Percentiles rank a stretch among this genome's conserved stretches.
Conservation (phyloP, 1,140 invertebrate species). For the Neodiprion fabricii region DNA sequence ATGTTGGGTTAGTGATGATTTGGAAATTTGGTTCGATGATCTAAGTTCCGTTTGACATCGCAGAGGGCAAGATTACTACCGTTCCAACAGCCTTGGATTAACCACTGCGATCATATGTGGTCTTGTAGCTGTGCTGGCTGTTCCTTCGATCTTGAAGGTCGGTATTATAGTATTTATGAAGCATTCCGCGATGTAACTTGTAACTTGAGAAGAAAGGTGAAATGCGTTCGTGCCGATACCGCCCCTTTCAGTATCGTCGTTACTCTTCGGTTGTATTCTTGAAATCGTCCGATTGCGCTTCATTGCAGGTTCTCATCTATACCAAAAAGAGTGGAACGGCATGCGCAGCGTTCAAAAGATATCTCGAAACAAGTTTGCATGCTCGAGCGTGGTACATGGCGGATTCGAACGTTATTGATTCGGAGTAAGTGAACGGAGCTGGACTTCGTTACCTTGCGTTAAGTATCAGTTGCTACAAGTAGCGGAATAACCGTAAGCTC, state of each 20-base stretch:
- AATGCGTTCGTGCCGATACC: no score
- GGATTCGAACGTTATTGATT: conserved; percentile 62
- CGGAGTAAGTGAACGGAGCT: conserved; percentile 53
- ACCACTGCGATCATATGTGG: conserved; percentile 66
- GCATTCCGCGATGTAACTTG: no score
- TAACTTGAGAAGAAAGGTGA: no score
- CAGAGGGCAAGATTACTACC: conserved; percentile 71
- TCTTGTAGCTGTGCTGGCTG: conserved; percentile 67
- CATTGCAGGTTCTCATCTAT: conserved; percentile 63
- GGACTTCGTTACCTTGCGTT: neutral
- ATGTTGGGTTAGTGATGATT: neutral
- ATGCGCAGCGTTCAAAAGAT: conserved; percentile 73
- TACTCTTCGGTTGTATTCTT: no score
- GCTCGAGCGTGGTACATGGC: conserved; percentile 70
- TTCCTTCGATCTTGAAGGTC: conserved; percentile 68
- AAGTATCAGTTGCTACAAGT: neutral
- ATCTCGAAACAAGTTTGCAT: conserved; percentile 69
- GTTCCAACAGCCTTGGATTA: conserved; percentile 66
- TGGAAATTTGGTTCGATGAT: conserved; percentile 3
- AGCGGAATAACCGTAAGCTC: neutral
- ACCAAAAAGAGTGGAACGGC: conserved; percentile 67
- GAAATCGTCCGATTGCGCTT: no score
- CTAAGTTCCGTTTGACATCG: conserved; percentile 30
- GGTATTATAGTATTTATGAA: neutral
- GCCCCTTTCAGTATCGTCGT: no score